These are phyloP conservation scores for Zaprionus kolodkinae DNA, from an alignment of 1,140 invertebrate species.

Conservation along the genomic window DNA sequence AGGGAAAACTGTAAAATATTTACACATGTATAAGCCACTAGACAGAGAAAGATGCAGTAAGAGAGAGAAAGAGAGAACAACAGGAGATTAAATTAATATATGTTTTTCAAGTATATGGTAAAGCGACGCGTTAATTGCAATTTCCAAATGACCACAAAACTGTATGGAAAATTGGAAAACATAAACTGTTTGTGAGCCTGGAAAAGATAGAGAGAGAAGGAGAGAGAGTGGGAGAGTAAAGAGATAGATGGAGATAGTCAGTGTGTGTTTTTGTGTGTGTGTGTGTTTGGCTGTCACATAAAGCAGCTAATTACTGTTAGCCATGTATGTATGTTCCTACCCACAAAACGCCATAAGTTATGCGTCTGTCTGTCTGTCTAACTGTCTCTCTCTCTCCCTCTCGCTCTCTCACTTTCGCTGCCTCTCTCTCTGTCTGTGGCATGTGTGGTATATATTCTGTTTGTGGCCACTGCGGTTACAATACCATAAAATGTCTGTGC, in stretches of 20 bases:
- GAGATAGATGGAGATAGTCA: background rate
- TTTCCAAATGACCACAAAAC: slow-evolving; percentile 73
- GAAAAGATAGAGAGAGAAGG: background rate
- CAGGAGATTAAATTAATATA: background rate
- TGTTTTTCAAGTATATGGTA: background rate
- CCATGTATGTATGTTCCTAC: slow-evolving; percentile 77
- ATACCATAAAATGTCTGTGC: slow-evolving; percentile 46
- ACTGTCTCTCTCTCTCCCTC: slow-evolving; percentile 15
- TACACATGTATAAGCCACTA: background rate
- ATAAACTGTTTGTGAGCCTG: slow-evolving; percentile 48
- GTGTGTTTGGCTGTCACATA: slow-evolving; percentile 59
- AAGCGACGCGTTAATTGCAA: slow-evolving; percentile 77
- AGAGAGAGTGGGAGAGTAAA: background rate
- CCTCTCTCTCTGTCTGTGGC: slow-evolving; percentile 18
- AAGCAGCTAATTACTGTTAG: slow-evolving; percentile 80
- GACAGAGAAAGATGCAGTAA: background rate
- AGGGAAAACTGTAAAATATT: background rate
- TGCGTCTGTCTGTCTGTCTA: slow-evolving; percentile 38
- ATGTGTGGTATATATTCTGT: slow-evolving; percentile 30
- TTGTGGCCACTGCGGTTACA: slow-evolving; percentile 50
- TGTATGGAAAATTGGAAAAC: slow-evolving; percentile 50
- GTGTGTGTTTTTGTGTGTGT: slow-evolving; percentile 15
- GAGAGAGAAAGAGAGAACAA: slow-evolving; percentile 57
- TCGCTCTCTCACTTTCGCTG: background rate
- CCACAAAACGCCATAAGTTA: slow-evolving; percentile 73